Evolutionary conservation across 2,888 invertebrate genomes (phyloP), one percentile per base, ranked within the genome.

Genomic region (Germaria angustata): DNA sequence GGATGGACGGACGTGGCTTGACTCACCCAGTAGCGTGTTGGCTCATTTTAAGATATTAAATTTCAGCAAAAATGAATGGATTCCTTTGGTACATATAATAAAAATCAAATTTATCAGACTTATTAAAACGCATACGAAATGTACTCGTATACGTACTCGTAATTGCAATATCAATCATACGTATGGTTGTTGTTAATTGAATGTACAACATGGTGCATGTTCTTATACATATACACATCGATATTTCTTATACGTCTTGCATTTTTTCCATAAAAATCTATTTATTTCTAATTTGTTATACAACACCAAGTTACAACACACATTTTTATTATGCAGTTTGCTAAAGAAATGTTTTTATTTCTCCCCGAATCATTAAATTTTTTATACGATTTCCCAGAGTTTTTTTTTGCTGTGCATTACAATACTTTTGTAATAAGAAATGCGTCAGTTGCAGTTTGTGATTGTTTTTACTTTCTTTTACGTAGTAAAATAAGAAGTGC

Each of bases 391-490:
- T 71, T 28, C 22, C 22, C 7, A 24, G 9, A 24, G 9, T 46
- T 55, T 63, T 32, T 9, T 1, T 15, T 57, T 68, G 17, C 15
- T 46, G 3, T 51, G 13, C 28, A 41, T 15, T 11, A 49, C 69
- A 63, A 63, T 49, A 63, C 57, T 73, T 46, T 41, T 15, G 41
- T 41, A 57, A 69, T 71, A 75, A 75, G 81, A 82, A 79, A 75
- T 79, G 79, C 81, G 79, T 82, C 81, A 79, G 75, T 75, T 75
- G 79, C 81, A 82, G 81, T 82, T 65, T 69, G 17, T 75, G 44
- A 75, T 82, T 79, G 66, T 68, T 49, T 44, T 66, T 55, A 69
- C 24, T 78, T 61, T 44, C 36, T 51, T 41, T 51, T 17, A 75
- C 13, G 20, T 46, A 46, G 20, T 2, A 46, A 2, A 73, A 36